Evolutionary conservation across 2,797 vertebrate species (phyloP).

Genomic region (Falco novaeseelandiae): DNA sequence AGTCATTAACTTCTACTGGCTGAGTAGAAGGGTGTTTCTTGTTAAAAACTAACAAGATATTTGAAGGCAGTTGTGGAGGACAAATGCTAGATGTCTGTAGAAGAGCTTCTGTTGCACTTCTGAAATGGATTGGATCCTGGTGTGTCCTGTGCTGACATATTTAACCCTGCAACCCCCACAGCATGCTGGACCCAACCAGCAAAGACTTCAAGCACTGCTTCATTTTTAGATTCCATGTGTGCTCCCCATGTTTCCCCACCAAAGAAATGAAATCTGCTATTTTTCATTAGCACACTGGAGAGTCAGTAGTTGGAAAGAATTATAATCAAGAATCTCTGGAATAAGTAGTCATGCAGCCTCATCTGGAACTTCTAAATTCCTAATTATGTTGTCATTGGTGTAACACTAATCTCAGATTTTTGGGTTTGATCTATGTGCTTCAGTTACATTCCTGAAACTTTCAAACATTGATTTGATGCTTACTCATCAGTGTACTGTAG

Average conservation of each 20-base stretch:
- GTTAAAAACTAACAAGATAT: background rate
- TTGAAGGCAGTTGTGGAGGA: background rate
- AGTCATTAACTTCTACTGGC: background rate
- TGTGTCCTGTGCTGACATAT: fast-evolving
- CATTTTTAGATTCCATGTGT: background rate
- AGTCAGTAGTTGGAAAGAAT: background rate
- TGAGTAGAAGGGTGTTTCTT: background rate
- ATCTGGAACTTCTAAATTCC: background rate
- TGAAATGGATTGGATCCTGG: background rate
- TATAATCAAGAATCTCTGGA: background rate
- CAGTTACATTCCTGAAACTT: background rate
- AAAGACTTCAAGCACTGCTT: background rate
- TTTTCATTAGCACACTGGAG: background rate
- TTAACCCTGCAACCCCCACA: background rate
- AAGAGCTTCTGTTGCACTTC: background rate
- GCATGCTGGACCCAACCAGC: background rate
- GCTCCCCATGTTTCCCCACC: background rate
- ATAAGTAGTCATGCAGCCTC: background rate
- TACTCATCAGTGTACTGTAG: background rate
- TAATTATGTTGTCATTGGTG: background rate
- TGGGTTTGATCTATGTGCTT: background rate
- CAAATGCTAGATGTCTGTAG: background rate
- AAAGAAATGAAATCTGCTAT: background rate
- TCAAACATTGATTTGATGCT: background rate
- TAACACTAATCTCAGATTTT: background rate